Conservation (phyloP, 2,888 invertebrate genomes). For the Acholoe squamosa region DNA sequence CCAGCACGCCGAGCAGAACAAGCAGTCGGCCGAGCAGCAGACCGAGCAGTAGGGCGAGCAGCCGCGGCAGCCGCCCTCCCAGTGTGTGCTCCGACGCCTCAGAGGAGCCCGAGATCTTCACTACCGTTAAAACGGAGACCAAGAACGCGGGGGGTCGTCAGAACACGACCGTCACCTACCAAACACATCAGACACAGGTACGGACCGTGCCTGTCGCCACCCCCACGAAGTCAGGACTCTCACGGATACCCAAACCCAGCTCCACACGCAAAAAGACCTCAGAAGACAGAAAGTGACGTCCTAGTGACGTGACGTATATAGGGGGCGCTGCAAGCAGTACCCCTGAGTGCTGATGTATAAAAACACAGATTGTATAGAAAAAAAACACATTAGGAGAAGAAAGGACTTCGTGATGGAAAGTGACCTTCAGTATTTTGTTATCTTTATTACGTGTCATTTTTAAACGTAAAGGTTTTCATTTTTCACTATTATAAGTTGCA, state of each 20-base stretch:
- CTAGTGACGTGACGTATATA: not conserved
- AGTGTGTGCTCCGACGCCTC: slow-evolving; percentile 96
- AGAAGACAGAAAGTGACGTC: slow-evolving; percentile 39
- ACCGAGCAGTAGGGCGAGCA: slow-evolving; percentile 86
- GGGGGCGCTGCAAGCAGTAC: not conserved
- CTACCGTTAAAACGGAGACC: slow-evolving; percentile 80
- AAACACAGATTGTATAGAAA: no score
- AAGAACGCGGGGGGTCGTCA: slow-evolving; percentile 78
- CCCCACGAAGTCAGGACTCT: slow-evolving; percentile 40
- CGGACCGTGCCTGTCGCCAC: slow-evolving; percentile 72
- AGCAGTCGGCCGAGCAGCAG: slow-evolving; percentile 81
- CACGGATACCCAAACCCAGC: slow-evolving; percentile 54
- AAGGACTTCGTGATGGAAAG: slow-evolving; percentile 13
- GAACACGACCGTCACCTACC: slow-evolving; percentile 80
- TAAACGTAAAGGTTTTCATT: not conserved
- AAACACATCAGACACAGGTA: slow-evolving; percentile 78
- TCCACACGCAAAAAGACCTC: slow-evolving; percentile 33
- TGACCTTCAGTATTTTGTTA: slow-evolving; percentile 13
- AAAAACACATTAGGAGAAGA: no score
- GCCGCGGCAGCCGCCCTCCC: slow-evolving; percentile 89
- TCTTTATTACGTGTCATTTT: not conserved
- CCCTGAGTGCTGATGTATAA: slow-evolving; percentile 9
- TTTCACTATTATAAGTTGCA: slow-evolving; percentile 28
- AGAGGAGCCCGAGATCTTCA: slow-evolving; percentile 84
- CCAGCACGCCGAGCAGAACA: slow-evolving; percentile 80